Conservation (phyloP, 2,113 vertebrate genomes). For the Laticauda laticaudata region DNA sequence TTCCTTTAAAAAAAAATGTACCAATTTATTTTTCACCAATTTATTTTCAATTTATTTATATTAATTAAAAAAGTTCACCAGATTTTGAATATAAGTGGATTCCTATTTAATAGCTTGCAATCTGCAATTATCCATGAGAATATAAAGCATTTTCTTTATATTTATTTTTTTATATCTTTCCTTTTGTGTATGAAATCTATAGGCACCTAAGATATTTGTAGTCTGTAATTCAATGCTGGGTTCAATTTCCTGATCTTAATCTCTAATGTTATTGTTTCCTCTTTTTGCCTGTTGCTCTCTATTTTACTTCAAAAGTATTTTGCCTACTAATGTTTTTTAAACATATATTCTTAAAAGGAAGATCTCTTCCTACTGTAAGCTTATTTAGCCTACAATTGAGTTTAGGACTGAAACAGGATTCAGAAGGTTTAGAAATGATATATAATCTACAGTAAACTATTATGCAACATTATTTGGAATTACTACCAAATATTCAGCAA, state of each 20-base stretch:
- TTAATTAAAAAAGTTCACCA: not conserved
- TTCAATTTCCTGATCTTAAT: constrained; percentile 11
- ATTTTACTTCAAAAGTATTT: constrained; percentile 9
- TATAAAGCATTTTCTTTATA: not conserved
- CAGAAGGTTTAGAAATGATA: not conserved
- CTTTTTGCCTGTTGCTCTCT: not conserved
- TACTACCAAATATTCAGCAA: not conserved
- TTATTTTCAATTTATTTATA: no score
- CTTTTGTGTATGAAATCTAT: not conserved
- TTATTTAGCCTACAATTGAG: not conserved
- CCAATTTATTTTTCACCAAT: no score
- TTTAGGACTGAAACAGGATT: not conserved
- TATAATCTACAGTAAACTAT: not conserved
- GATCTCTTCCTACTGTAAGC: no score
- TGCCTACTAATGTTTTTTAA: not conserved
- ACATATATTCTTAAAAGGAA: not conserved
- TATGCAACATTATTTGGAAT: not conserved
- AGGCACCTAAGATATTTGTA: not conserved
- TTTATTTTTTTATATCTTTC: not conserved
- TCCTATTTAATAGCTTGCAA: not conserved
- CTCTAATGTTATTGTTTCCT: not conserved
- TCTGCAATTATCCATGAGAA: not conserved
- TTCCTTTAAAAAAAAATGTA: not conserved
- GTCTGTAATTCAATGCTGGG: not conserved
- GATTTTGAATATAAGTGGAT: rapidly evolving